phyloP scores from a whole-genome alignment of 2,888 invertebrate species.

The Luperina nickerlii region DNA sequence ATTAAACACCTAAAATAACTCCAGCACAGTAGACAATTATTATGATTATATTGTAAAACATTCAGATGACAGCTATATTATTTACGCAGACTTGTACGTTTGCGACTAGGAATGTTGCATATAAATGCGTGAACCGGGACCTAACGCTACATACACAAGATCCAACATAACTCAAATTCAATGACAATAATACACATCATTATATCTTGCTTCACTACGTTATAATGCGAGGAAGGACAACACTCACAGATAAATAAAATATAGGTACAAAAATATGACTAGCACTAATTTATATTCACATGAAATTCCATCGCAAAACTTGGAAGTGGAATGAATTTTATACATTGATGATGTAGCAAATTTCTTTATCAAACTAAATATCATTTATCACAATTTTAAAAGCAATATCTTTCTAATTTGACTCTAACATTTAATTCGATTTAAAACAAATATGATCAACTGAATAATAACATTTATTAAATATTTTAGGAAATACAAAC shows the following conservation, averaged over 20 bases:
- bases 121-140: conserved; percentile 71
- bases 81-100: conserved; percentile 57
- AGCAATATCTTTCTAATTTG: conserved; percentile 58
- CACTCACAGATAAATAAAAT: conserved; percentile 65
- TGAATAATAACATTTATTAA: conserved; percentile 53
- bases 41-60: conserved; percentile 43
- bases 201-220: conserved; percentile 52
- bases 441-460: conserved; percentile 53
- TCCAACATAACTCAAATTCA: conserved; percentile 39
- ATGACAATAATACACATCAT: conserved; percentile 31
- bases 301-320: conserved; percentile 69
- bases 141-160: conserved; percentile 56
- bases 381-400: conserved; percentile 69
- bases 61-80: conserved; percentile 28
- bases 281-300: conserved; percentile 75
- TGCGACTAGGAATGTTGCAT: conserved; percentile 80
- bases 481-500: conserved; percentile 54
- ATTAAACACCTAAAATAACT: conserved; percentile 22
- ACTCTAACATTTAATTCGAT: conserved; percentile 58
- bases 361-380: conserved; percentile 64
- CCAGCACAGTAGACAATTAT: conserved; percentile 37
- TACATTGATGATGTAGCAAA: conserved; percentile 59
- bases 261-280: conserved; percentile 79
- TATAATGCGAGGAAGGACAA: conserved; percentile 59
- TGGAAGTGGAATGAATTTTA: conserved; percentile 70